Percentiles rank a stretch among this genome's conserved stretches.
phyloP scores from a whole-genome alignment of 2,113 vertebrate genomes.

The Hippocampus guttulatus region DNA sequence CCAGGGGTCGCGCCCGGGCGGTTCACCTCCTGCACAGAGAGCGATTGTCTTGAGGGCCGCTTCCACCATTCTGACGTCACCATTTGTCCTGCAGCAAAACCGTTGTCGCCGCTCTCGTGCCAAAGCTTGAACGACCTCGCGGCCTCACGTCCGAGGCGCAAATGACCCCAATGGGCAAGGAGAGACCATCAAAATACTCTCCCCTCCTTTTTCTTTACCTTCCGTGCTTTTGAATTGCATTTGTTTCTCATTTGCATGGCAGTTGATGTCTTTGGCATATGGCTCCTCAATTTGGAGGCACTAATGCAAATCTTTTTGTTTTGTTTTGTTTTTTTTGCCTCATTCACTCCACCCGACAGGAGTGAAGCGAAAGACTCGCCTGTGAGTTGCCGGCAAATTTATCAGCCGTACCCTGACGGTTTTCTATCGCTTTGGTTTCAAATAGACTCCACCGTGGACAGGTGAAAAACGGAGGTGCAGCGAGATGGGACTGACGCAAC shows the following conservation, averaged over 20 bases:
- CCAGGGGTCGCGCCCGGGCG: constrained; percentile 54
- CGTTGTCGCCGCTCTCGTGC: constrained; percentile 37
- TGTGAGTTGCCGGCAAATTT: background rate
- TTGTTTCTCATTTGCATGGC: constrained; percentile 74
- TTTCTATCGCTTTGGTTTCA: background rate
- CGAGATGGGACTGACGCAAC: no score
- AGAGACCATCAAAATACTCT: background rate
- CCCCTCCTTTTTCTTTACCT: background rate
- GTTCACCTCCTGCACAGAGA: constrained; percentile 59
- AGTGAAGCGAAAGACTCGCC: background rate
- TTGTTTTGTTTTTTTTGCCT: constrained; percentile 2
- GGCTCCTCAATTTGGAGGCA: constrained; percentile 42
- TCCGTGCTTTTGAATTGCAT: constrained; percentile 60
- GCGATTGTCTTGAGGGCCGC: constrained; percentile 64
- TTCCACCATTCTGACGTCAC: constrained; percentile 70
- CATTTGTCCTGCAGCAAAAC: constrained; percentile 51
- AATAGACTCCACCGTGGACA: no score
- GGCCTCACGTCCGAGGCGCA: constrained; percentile 21
- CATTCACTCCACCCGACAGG: constrained; percentile 7
- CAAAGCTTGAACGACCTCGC: constrained; percentile 37
- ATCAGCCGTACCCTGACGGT: background rate
- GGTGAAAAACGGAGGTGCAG: no score
- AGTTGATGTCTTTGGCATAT: constrained; percentile 64
- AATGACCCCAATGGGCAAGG: background rate
- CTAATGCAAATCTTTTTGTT: constrained; percentile 54